A percentile compares a stretch with the other conserved stretches of the same genome.
Evolutionary conservation across 2,113 vertebrate species (phyloP).

Genomic region (Triplophysa rosa): DNA sequence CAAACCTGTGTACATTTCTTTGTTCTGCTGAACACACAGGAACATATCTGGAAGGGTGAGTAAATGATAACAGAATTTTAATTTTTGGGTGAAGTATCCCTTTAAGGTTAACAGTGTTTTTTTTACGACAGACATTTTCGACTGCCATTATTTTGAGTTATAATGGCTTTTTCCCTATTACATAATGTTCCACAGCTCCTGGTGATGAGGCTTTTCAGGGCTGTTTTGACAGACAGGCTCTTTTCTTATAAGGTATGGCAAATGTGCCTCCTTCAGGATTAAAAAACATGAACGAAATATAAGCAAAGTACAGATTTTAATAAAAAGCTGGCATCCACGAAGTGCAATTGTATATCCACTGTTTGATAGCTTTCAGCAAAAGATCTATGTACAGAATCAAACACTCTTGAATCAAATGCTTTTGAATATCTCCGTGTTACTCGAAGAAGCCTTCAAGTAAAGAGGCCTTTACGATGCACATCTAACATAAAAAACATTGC

Average conservation of each 20-base stretch:
- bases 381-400: conserved; percentile 57
- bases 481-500: conserved; percentile 10
- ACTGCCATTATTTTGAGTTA: neutral
- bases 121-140: neutral
- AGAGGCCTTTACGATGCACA: neutral
- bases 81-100: neutral
- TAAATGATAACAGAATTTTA: neutral
- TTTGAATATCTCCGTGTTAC: neutral
- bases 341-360: conserved; percentile 72
- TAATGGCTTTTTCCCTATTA: neutral
- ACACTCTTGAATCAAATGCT: conserved; percentile 60
- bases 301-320: conserved; percentile 70
- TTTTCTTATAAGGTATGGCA: conserved; percentile 25
- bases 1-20: too few species aligned
- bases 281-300: conserved; percentile 62
- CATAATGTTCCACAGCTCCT: conserved; percentile 14
- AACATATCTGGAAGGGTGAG: too few species aligned
- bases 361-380: conserved; percentile 63
- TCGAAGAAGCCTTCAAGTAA: neutral
- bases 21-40: too few species aligned
- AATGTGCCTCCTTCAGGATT: conserved; percentile 56
- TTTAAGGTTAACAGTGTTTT: neutral
- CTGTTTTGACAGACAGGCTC: conserved; percentile 37
- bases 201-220: neutral
- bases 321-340: conserved; percentile 68